Evolutionary conservation across 1,140 invertebrate species (phyloP), one percentile per base, ranked within the genome.

Genomic region (Acyrthosiphon pisum): DNA sequence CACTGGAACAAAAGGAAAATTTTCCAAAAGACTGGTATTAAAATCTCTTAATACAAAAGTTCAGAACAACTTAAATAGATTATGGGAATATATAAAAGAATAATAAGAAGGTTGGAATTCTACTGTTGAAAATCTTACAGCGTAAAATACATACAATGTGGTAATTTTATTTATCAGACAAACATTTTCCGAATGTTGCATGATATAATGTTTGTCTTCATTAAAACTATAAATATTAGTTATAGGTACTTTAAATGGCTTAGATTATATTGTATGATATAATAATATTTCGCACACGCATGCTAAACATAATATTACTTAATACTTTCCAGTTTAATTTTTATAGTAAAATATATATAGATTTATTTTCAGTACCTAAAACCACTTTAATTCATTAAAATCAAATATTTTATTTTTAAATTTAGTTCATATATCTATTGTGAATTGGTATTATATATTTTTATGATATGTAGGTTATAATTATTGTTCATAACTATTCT

Each of bases 11-110:
- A 53, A 76, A 76, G 60, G 60, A 76, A 76, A 76, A 76, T 76
- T 76, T 76, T 14, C 60, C 4, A 76, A 76, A n/a, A 76, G 60
- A 30, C 30, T 14, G n/a, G 14, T 35, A 76, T 76, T 76, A 76
- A 76, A 76, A 76, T 76, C 60, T n/a, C 30, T 76, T 76, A 76
- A 76, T 76, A 76, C 60, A n/a, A 76, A 76, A 76, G 60, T 76
- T 76, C n/a, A 6, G 30, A n/a, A n/a, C 60, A 76, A n/a, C 60
- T 76, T 76, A 76, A 76, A 76, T 76, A 76, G 60, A 76, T 76
- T 76, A 35, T 76, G 11, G n/a, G 30, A 76, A n/a, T 76, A n/a
- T n/a, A 68, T 76, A 76, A 76, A 76, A 76, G 30, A 76, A 76
- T 76, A 76, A 76, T n/a, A n/a, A 76, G 60, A 68, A 68, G 11